Percentiles rank a stretch among this genome's conserved stretches.
phyloP scores from a whole-genome alignment of 2,888 invertebrate genomes.

The Meiosimyza decipiens region DNA sequence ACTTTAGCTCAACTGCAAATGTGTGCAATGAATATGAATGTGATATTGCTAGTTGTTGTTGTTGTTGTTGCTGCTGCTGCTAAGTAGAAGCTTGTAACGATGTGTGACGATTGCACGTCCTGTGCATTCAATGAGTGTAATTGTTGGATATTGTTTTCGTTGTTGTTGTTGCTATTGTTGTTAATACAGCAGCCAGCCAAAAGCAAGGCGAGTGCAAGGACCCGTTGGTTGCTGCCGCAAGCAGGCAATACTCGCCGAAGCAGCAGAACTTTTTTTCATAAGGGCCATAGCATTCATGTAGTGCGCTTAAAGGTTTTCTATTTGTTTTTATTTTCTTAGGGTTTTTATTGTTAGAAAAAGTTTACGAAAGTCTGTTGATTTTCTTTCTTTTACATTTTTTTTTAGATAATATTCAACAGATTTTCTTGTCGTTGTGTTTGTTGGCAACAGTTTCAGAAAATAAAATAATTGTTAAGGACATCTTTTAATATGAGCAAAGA shows the following conservation, averaged over 20 bases:
- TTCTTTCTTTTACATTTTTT: not conserved
- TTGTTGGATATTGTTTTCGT: constrained; percentile 31
- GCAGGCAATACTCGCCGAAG: not conserved
- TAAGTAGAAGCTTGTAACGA: constrained; percentile 10
- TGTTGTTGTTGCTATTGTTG: constrained; percentile 27
- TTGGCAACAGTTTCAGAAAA: not conserved
- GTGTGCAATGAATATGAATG: constrained; percentile 17
- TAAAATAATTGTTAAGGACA: constrained; percentile 8
- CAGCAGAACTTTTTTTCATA: not conserved
- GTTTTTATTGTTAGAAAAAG: too few relatives aligned
- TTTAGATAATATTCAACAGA: constrained; percentile 7
- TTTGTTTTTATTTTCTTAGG: not conserved
- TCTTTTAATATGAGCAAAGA: constrained; percentile 1
- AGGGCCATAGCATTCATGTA: not conserved
- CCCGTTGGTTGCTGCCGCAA: constrained; percentile 9
- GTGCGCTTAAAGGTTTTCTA: constrained; percentile 2
- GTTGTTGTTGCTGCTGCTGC: constrained; percentile 5
- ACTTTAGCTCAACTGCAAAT: constrained; percentile 5
- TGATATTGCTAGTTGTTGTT: constrained; percentile 7
- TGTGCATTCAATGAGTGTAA: constrained; percentile 27
- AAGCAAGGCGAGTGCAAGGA: constrained; percentile 13
- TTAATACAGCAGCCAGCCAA: too few relatives aligned
- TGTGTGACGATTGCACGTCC: constrained; percentile 29
- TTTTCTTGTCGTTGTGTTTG: not conserved
- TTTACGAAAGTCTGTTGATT: too few relatives aligned